Conservation (phyloP, 2,113 vertebrate species). For the Austrofundulus limnaeus region DNA sequence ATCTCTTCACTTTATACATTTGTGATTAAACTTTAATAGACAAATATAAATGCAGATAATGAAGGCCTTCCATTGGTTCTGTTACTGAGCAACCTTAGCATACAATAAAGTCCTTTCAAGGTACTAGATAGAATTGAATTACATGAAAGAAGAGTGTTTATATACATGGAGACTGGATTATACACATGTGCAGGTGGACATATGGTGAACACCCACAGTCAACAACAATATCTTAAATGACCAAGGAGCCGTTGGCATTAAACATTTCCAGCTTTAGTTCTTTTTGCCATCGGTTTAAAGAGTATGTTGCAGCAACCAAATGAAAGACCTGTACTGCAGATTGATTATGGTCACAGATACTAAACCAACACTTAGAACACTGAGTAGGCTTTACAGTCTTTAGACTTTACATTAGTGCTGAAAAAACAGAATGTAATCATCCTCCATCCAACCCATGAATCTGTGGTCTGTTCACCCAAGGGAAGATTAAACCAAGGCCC, state of each 20-base stretch:
- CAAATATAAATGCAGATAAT: constrained; percentile 73
- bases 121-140: constrained; percentile 60
- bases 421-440: constrained; percentile 64
- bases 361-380: constrained; percentile 77
- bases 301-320: constrained; percentile 56
- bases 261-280: constrained; percentile 31
- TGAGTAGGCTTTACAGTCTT: constrained; percentile 71
- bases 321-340: constrained; percentile 61
- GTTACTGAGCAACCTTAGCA: constrained; percentile 44
- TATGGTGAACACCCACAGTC: constrained; percentile 53
- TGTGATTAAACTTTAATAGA: constrained; percentile 69
- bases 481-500: constrained; percentile 59
- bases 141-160: constrained; percentile 64
- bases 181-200: constrained; percentile 67
- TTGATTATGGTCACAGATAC: constrained; percentile 75
- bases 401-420: constrained; percentile 72
- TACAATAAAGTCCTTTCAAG: constrained; percentile 61
- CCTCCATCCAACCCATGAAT: constrained; percentile 46
- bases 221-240: constrained; percentile 69
- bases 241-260: constrained; percentile 48
- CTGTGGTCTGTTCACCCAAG: constrained; percentile 47
- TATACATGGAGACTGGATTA: constrained; percentile 71
- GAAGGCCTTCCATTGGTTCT: constrained; percentile 59
- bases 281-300: constrained; percentile 40
- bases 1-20: constrained; percentile 74